A percentile compares a stretch with the other conserved stretches of the same genome.
Evolutionary conservation across 2,888 invertebrate species (phyloP).

Genomic region (Tinea pellionella): DNA sequence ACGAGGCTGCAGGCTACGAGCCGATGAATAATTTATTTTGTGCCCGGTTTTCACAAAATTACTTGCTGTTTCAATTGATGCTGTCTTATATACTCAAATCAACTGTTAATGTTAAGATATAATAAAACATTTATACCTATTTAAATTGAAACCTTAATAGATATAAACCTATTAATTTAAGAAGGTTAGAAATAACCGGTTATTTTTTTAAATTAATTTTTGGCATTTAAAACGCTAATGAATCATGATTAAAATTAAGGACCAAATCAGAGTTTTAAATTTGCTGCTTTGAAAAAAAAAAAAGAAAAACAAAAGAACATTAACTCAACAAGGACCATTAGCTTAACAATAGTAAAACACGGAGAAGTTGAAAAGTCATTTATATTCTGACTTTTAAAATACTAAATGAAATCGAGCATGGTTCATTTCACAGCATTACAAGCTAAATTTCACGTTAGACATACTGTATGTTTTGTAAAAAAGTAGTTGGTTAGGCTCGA

Average conservation of each 20-base stretch:
- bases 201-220: too few relatives aligned
- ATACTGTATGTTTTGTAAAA: too few relatives aligned
- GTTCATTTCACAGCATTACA: background rate
- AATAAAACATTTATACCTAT: background rate
- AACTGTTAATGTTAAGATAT: slow-evolving; percentile 30
- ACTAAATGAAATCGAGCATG: background rate
- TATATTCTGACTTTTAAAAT: slow-evolving; percentile 1
- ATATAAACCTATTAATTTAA: background rate
- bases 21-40: slow-evolving; percentile 68
- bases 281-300: too few relatives aligned
- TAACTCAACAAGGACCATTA: background rate
- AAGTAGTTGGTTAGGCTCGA: too few relatives aligned
- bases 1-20: slow-evolving; percentile 64
- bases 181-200: too few relatives aligned
- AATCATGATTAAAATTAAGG: too few relatives aligned
- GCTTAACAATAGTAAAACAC: background rate
- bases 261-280: too few relatives aligned
- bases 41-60: slow-evolving; percentile 64
- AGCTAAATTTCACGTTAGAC: background rate
- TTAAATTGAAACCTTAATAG: too few relatives aligned
- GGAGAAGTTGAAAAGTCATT: background rate
- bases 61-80: slow-evolving; percentile 60
- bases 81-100: slow-evolving; percentile 39
- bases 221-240: too few relatives aligned
- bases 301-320: too few relatives aligned